phyloP scores from a whole-genome alignment of 37 sponge, comb jelly and placozoan genomes.

The Amphimedon queenslandica region DNA sequence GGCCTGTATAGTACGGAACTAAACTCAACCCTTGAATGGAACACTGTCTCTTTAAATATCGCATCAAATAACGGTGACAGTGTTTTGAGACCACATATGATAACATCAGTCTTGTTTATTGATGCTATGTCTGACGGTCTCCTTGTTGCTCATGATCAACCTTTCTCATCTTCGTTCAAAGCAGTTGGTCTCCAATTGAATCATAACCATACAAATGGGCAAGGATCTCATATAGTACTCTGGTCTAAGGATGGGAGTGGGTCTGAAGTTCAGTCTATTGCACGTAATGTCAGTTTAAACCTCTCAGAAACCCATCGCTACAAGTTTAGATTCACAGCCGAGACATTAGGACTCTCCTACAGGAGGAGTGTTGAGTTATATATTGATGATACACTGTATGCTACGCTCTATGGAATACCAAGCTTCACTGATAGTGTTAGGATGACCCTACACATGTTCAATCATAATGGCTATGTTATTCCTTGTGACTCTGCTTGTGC shows the following conservation, averaged over 20 bases:
- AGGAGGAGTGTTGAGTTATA: slow-evolving; percentile 15
- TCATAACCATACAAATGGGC: background rate
- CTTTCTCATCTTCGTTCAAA: slow-evolving; percentile 13
- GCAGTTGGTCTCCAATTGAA: slow-evolving; percentile 61
- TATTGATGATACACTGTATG: slow-evolving; percentile 35
- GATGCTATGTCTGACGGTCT: slow-evolving; percentile 13
- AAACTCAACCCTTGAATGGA: slow-evolving; percentile 12
- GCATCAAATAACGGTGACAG: slow-evolving; percentile 31
- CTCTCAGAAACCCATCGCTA: slow-evolving; percentile 31
- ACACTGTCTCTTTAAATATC: slow-evolving; percentile 26
- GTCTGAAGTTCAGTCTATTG: slow-evolving; percentile 1
- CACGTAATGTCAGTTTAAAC: slow-evolving; percentile 26
- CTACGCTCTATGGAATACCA: slow-evolving; percentile 51
- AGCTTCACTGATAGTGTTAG: slow-evolving; percentile 17
- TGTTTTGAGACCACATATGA: slow-evolving; percentile 15
- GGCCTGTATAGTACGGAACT: slow-evolving; percentile 40
- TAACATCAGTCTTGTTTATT: slow-evolving; percentile 58
- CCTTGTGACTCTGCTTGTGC: background rate
- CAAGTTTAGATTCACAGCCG: slow-evolving; percentile 23
- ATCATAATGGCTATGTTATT: slow-evolving; percentile 43
- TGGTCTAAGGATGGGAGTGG: slow-evolving; percentile 30
- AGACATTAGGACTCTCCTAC: slow-evolving; percentile 16
- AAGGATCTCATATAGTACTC: slow-evolving; percentile 19
- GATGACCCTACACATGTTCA: slow-evolving; percentile 47
- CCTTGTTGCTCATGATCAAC: slow-evolving; percentile 33